Conservation (phyloP, 1,140 invertebrate genomes). For the Cydia strobilella region DNA sequence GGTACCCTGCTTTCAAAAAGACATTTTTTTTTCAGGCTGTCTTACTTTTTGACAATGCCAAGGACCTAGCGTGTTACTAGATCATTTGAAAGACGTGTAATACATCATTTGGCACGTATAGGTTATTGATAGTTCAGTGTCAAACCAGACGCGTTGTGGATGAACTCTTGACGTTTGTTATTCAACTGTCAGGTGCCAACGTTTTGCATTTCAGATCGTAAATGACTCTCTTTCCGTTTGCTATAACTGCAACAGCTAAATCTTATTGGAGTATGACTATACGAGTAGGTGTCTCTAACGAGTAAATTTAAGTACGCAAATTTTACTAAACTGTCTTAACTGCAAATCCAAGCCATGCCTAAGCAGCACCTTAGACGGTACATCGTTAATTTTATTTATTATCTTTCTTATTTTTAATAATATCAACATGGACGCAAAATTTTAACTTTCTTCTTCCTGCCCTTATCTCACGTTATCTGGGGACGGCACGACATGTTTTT, state of each 20-base stretch:
- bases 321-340: no score
- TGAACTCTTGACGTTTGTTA: not conserved
- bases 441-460: no score
- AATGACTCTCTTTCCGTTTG: not conserved
- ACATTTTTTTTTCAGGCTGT: not conserved
- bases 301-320: no score
- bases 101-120: constrained; percentile 1
- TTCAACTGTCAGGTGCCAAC: not conserved
- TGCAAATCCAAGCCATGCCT: no score
- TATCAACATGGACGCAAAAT: no score
- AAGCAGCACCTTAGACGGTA: no score
- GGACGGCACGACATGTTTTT: no score
- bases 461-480: no score
- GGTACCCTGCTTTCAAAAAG: no score
- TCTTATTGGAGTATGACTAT: not conserved
- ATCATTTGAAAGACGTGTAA: constrained; percentile 2
- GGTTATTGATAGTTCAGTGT: not conserved
- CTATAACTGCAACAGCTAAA: not conserved
- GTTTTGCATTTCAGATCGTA: not conserved
- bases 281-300: no score
- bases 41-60: not conserved
- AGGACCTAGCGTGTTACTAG: not conserved
- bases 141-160: not conserved
- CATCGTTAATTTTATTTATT: no score
- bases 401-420: no score